Evolutionary conservation across 2,113 vertebrate species (phyloP), one percentile per base, ranked within the genome.

Genomic region (Nanger granti): DNA sequence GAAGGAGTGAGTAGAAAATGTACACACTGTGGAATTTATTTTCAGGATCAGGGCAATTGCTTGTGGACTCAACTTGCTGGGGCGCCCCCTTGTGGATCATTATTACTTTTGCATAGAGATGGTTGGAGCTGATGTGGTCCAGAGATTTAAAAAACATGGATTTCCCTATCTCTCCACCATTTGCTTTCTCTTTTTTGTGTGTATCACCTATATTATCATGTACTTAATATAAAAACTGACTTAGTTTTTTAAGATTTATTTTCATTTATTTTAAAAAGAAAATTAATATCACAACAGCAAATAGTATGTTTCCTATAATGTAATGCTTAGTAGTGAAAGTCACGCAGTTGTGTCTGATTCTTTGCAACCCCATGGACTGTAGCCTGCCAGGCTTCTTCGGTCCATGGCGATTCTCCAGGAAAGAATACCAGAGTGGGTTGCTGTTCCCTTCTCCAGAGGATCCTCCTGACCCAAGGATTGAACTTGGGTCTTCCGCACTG

Each of bases 51-150:
- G 47, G 69, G 80, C 26, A 2, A 2, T n/a, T 94, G 82, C 79
- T 89, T 44, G 12, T 14, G 37, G 24, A 34, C 20, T 2, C 29
- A 28, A 28, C 60, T 55, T 93, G 59, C 89, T 92, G 84, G 73
- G 41, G 92, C n/a, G 73, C 96, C 95, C 95, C 97, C 97, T 98
- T 73, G 95, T 97, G 97, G 94, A 59, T 8, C 28, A 17, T 54
- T 69, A 28, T 13, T 73, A 80, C 57, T 89, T 91, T 82, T 60
- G 73, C 66, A 10, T 55, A 13, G 69, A 66, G 20, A 87, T 60
- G 76, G 8, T 31, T 5, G 3, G 66, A 79, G 37, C 80, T 55
- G 47, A 28, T 73, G 17, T 20, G 37, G 54, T 83, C 85, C 22
- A 3, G 37, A 37, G 29, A 82, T 47, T 34, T 31, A 14, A 84